Conservation (phyloP, 2,113 vertebrate genomes). For the Tachuris rubrigastra region DNA sequence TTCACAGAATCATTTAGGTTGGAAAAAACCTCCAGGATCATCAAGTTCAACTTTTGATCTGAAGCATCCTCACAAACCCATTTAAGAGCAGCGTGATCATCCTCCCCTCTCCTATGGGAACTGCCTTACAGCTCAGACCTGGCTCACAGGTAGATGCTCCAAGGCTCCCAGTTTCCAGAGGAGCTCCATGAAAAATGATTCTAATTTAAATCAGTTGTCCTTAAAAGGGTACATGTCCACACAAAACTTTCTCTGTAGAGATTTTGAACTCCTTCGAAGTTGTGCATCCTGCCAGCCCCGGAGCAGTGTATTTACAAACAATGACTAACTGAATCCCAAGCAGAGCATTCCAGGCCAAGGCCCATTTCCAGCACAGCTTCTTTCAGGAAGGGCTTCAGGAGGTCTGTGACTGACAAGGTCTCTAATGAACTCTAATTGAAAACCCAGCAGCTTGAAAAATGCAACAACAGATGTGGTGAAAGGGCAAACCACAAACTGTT, state of each 20-base stretch:
- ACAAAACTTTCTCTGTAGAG: not conserved
- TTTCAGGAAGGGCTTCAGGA: not conserved
- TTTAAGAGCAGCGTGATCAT: not conserved
- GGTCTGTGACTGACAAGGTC: constrained; percentile 67
- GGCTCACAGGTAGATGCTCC: not conserved
- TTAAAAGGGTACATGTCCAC: not conserved
- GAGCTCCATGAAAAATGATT: not conserved
- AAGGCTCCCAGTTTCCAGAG: not conserved
- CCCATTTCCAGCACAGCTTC: constrained; percentile 3
- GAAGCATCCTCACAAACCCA: not conserved
- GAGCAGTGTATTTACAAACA: not conserved
- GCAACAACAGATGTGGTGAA: constrained; percentile 51
- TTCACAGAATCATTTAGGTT: not conserved
- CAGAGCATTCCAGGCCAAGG: not conserved
- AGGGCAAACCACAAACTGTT: constrained; percentile 39
- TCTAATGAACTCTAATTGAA: constrained; percentile 77
- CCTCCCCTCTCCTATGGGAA: rapidly evolving
- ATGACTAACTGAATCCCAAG: not conserved
- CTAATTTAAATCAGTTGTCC: not conserved
- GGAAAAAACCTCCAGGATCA: not conserved
- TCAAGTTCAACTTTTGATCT: not conserved
- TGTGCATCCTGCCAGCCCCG: not conserved
- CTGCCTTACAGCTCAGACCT: not conserved
- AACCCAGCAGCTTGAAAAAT: constrained; percentile 16
- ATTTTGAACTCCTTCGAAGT: not conserved